Evolutionary conservation across 2,888 invertebrate genomes (phyloP), one percentile per base, ranked within the genome.

Genomic region (Diadegma fenestrale): DNA sequence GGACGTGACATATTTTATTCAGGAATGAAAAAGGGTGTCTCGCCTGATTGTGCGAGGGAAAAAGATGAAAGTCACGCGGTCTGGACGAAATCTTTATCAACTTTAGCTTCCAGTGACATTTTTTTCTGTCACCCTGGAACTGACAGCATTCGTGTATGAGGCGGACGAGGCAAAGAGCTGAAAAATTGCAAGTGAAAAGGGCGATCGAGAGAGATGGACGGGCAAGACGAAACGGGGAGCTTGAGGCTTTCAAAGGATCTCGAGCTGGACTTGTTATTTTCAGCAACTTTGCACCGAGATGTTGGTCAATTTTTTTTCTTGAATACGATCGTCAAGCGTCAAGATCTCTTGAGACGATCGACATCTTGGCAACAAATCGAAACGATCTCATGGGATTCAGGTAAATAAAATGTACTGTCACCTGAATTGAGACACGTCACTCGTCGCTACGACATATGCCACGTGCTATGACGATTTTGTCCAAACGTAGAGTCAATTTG

Each of bases 1-100:
- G 72, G 51, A 10, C n/a, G 37, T 5, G 4, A 26, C 22, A 72
- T 72, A 58, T 58, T 12, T 72, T 58, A 58, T 72, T 72, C 41
- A 72, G 33, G 14, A 6, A 33, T 30, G 4, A 12, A 19, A 51
- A 51, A 37, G 33, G 33, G 51, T 45, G 17, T 37, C 37, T 37
- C 37, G 26, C 45, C 17, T 26, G 37, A 51, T 48, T 33, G 51
- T n/a, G n/a, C n/a, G 26, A 51, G 19, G 19, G 51, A 71, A 37
- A 71, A 71, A 71, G 17, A 54, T 45, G 26, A 45, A 69, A 69
- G 69, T 19, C 63, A 33, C 33, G 17, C 63, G 7, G 14, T 6
- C 8, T 10, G 5, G 17, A 30, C n/a, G 63, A 63, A 63, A 26
- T 58, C 30, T 64, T 64, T 30, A 64, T 30, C 63, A 64, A 58